Evolutionary conservation across 2,888 invertebrate genomes (phyloP), one percentile per base, ranked within the genome.

Genomic region (Ophion ventricosus): DNA sequence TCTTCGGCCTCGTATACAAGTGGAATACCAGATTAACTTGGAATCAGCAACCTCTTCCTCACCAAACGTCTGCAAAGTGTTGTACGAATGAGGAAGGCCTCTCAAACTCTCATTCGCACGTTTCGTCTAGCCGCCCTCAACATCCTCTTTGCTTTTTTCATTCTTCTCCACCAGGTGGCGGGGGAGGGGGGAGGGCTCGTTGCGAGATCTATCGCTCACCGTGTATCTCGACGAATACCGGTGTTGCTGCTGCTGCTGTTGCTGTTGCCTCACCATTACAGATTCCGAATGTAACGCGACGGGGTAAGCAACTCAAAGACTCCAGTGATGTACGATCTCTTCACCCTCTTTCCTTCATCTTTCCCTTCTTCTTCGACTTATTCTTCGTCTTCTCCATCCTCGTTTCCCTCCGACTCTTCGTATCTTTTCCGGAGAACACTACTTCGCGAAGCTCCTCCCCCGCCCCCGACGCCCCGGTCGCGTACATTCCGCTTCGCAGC

Each of bases 291-390:
- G 86, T 88, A 87, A 85, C 83, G 85, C 84, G 85, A 40, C 83
- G 81, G 78, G 80, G 87, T 87, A 86, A 87, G 88, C 88, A 87
- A 87, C 86, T 87, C 86, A 86, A 85, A 87, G 87, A 86, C 86
- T 80, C 78, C 64, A n/a, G 82, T 85, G 86, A 85, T 84, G 86
- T 85, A 87, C 86, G 85, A 86, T 86, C 86, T 86, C 80, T 80
- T 77, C 64, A 25, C 59, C 56, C 61, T 66, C 72, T 61, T 61
- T 66, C 43, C 74, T 77, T 77, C 70, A 56, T 80, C 81, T 83
- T 63, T 75, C 69, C 70, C 63, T 61, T 49, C 70, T 64, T 40
- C 63, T 79, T 56, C 54, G 11, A 35, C 69, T 61, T 43, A 40
- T 78, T 29, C 61, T 78, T 69, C 67, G 25, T 57, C 23, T 61